Evolutionary conservation across 2,797 vertebrate genomes (phyloP).

Genomic region (Pampus argenteus): DNA sequence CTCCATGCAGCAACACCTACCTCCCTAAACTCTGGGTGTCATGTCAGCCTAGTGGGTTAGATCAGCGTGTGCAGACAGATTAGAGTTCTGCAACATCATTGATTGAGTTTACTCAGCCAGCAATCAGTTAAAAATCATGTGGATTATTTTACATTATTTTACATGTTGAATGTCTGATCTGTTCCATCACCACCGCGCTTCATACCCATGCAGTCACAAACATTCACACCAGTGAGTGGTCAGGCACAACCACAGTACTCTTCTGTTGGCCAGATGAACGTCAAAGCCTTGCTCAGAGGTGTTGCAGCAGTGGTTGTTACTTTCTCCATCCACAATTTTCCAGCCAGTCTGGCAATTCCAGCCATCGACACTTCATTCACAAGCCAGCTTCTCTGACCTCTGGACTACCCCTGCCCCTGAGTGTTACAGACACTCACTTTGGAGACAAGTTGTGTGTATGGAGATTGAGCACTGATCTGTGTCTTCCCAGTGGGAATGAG

Average conservation of each 20-base stretch:
- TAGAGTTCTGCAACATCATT: background rate
- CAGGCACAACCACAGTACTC: background rate
- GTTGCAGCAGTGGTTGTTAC: constrained; percentile 23
- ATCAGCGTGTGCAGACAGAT: constrained; percentile 6
- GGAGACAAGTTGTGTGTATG: constrained; percentile 71
- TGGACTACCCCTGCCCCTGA: constrained; percentile 45
- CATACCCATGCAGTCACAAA: constrained; percentile 10
- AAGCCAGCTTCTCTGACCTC: constrained; percentile 64
- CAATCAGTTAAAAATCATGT: constrained; percentile 2
- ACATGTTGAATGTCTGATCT: constrained; percentile 11
- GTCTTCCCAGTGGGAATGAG: constrained; percentile 68
- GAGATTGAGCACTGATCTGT: constrained; percentile 77
- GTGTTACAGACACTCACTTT: constrained; percentile 58
- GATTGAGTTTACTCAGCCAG: constrained; percentile 8
- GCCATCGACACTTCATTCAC: constrained; percentile 63
- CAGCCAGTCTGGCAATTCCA: constrained; percentile 55
- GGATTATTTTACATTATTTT: background rate
- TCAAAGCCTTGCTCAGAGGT: constrained; percentile 23
- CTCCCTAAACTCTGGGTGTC: constrained; percentile 12
- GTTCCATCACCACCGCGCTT: background rate
- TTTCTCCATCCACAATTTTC: constrained; percentile 58
- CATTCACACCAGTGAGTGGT: constrained; percentile 11
- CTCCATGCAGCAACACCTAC: constrained; percentile 21
- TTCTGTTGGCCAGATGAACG: constrained; percentile 36
- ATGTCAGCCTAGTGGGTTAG: background rate